These are phyloP conservation scores for Rhagoletis pomonella DNA, from an alignment of 1,140 invertebrate genomes.

Conservation along the genomic window DNA sequence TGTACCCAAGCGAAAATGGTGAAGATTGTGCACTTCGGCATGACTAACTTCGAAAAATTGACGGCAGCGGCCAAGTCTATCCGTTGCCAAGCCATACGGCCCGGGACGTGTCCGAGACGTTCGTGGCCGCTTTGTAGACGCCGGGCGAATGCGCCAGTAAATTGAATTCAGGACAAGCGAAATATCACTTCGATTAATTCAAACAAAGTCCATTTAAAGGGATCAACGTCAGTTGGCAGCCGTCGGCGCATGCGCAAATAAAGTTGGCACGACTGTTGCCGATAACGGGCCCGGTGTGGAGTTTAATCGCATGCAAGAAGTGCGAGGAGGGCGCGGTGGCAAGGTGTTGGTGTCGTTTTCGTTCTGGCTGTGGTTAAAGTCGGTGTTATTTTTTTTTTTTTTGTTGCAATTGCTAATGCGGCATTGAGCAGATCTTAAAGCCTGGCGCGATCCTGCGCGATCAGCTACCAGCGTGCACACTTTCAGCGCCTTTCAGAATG, in stretches of 20 bases:
- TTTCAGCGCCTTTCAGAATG: conserved; percentile 41
- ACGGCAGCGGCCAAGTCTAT: not conserved
- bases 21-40: not conserved
- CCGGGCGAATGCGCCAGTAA: conserved; percentile 40
- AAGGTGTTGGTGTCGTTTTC: conserved; percentile 52
- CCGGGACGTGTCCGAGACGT: not conserved
- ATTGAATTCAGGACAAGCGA: conserved; percentile 60
- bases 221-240: conserved; percentile 58
- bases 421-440: conserved; percentile 5
- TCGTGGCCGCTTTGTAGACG: conserved; percentile 29
- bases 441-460: conserved; percentile 19
- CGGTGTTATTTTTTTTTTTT: not conserved
- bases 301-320: not conserved
- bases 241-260: conserved; percentile 51
- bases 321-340: not conserved
- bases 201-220: conserved; percentile 60
- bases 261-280: conserved; percentile 35
- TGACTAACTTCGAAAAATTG: not conserved
- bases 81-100: not conserved
- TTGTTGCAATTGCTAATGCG: not conserved
- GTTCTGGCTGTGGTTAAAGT: not conserved
- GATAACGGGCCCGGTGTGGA: not conserved
- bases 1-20: conserved; percentile 29
- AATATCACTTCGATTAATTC: conserved; percentile 61
- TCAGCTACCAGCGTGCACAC: not conserved